phyloP scores from a whole-genome alignment of 1,140 invertebrate genomes.

The Rhopalosiphum padi region DNA sequence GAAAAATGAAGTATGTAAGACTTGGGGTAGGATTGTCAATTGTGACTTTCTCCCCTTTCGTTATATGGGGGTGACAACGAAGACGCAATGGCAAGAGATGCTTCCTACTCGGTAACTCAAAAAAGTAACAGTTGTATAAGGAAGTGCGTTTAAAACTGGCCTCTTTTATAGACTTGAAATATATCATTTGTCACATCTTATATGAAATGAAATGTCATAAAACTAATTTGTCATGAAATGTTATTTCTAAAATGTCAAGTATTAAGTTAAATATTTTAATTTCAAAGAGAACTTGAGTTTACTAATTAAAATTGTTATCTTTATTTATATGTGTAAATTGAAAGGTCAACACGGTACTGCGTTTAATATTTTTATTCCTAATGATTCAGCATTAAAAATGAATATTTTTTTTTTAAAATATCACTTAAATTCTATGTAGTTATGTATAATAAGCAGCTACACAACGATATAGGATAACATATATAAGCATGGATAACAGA shows the following conservation, averaged over 20 bases:
- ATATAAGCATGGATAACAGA: no score
- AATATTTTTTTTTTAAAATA: background rate
- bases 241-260: background rate
- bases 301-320: background rate
- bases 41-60: background rate
- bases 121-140: background rate
- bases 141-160: conserved; percentile 22
- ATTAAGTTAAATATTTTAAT: background rate
- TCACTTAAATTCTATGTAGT: background rate
- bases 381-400: background rate
- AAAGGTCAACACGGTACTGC: background rate
- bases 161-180: conserved; percentile 21
- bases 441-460: no score
- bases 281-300: background rate
- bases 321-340: background rate
- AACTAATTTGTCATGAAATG: conserved; percentile 8
- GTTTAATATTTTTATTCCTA: background rate
- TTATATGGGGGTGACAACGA: background rate
- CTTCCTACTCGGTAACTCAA: background rate
- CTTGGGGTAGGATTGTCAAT: background rate
- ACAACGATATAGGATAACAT: no score
- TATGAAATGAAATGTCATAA: conserved; percentile 13
- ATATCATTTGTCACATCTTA: background rate
- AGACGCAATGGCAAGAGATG: no score
- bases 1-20: conserved; percentile 37